These are phyloP conservation scores for Notolepis coatsorum DNA, from an alignment of 2,797 vertebrate species.

Conservation along the genomic window DNA sequence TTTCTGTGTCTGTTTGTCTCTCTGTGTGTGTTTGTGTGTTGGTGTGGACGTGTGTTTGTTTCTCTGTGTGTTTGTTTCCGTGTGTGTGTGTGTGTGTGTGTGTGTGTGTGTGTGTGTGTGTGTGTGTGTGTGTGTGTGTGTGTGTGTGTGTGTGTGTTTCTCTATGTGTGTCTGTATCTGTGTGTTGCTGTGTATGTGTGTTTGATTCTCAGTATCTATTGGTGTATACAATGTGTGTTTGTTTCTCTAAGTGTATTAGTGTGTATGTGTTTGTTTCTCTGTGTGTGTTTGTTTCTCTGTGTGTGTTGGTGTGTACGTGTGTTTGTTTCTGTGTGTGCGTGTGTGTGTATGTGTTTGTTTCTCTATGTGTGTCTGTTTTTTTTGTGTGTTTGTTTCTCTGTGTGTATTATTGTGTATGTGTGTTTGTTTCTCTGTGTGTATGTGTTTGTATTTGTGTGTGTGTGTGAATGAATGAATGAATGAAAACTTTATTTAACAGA, in stretches of 20 bases:
- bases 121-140: constrained; percentile 2
- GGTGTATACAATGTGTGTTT: too few species aligned
- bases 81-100: not conserved
- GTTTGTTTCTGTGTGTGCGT: too few species aligned
- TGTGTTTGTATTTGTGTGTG: not conserved
- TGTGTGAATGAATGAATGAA: not conserved
- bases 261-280: not conserved
- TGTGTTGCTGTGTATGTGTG: not conserved
- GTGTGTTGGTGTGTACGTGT: too few species aligned
- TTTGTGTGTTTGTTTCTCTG: constrained; percentile 4
- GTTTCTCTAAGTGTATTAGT: too few species aligned
- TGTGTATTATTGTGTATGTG: not conserved
- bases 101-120: not conserved
- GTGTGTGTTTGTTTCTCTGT: constrained; percentile 26
- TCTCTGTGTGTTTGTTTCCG: constrained; percentile 30
- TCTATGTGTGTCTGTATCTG: not conserved
- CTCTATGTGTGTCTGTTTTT: too few species aligned
- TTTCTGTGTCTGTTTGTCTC: not conserved
- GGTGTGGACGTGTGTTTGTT: too few species aligned
- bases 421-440: not conserved
- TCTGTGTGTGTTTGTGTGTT: too few species aligned
- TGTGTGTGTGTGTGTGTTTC: not conserved
- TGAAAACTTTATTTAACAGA: too few species aligned
- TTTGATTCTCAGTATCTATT: not conserved
- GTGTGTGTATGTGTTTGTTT: too few species aligned